Conservation (phyloP, 2,113 vertebrate genomes). For the Parus major region DNA sequence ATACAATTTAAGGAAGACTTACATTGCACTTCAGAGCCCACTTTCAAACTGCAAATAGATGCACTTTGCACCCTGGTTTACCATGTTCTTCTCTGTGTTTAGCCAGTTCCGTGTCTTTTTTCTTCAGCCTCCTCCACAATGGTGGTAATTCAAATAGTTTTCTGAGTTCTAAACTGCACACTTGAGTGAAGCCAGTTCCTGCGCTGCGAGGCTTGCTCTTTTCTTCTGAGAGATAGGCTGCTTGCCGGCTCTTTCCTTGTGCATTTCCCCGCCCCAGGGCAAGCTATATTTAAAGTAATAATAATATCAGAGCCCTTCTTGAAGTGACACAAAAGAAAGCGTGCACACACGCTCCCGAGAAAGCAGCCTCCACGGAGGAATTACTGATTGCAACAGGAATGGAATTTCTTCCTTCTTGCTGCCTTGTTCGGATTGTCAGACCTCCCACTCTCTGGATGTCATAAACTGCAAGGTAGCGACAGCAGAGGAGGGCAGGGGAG, state of each 20-base stretch:
- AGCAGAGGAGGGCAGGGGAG: constrained; percentile 53
- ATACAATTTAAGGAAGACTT: constrained; percentile 65
- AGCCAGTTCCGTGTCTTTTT: neutral
- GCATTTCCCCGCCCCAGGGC: constrained; percentile 41
- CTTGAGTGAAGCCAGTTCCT: constrained; percentile 41
- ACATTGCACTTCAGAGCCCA: constrained; percentile 51
- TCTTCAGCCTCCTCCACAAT: constrained; percentile 4
- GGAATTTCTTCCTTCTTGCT: constrained; percentile 56
- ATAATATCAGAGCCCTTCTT: constrained; percentile 25
- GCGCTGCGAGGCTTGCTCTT: constrained; percentile 20
- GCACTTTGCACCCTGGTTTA: neutral
- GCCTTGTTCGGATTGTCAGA: constrained; percentile 63
- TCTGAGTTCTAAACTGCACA: constrained; percentile 66
- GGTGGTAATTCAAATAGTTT: constrained; percentile 53
- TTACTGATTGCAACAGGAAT: constrained; percentile 56
- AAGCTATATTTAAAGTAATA: constrained; percentile 48
- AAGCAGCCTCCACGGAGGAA: constrained; percentile 29
- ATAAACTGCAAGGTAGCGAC: constrained; percentile 69
- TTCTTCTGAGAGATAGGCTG: constrained; percentile 57
- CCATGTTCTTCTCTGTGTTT: neutral
- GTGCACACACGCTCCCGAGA: neutral
- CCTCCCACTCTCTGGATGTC: constrained; percentile 71
- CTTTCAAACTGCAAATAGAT: neutral
- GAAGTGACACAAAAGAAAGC: constrained; percentile 50
- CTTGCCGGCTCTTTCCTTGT: constrained; percentile 44